Evolutionary conservation across 2,888 invertebrate genomes (phyloP), one percentile per base, ranked within the genome.

Genomic region (Aleiodes alternator): DNA sequence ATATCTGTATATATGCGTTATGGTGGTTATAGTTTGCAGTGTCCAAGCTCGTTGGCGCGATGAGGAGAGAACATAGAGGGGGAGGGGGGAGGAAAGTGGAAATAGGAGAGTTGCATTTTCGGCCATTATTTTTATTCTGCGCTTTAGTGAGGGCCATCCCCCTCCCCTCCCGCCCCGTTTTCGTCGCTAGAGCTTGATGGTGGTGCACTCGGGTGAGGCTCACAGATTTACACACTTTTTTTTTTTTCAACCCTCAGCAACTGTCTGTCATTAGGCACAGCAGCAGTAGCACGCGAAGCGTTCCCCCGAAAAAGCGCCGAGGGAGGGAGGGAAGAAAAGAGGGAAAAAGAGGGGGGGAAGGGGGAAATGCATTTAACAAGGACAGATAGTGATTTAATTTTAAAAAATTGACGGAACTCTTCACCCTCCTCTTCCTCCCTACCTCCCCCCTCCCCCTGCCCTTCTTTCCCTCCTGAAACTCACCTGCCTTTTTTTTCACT

Each of bases 381-480:
- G 88, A 88, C 89, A 88, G 87, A 88, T 88, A 85, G 88, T 89
- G 88, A 89, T 89, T 89, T 88, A 87, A 89, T 89, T 89, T 88
- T 86, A 84, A 87, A 88, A 88, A 89, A 89, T 89, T 87, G 88
- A 87, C 89, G 88, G 88, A 88, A 87, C 87, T 85, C 83, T 84
- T 80, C 78, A 77, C 76, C 66, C 34, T 53, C 71, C 55, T 38
- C 23, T 23, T 2, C 23, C 23, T 2, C 23, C 23, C 23, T n/a
- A n/a, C 23, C 23, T 2, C 23, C 23, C 2, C 23, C 23, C 23
- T 2, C 23, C 23, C 23, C 2, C 23, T 2, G 1, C 23, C 23
- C 23, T 23, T 23, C 23, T 23, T 23, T 78, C 76, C 70, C 34
- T 53, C 71, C 53, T 38, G 61, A 48, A 64, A 64, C 64, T 64